Base-by-base conservation (phyloP, 2,113 vertebrate species). In the Capra hircus region DNA sequence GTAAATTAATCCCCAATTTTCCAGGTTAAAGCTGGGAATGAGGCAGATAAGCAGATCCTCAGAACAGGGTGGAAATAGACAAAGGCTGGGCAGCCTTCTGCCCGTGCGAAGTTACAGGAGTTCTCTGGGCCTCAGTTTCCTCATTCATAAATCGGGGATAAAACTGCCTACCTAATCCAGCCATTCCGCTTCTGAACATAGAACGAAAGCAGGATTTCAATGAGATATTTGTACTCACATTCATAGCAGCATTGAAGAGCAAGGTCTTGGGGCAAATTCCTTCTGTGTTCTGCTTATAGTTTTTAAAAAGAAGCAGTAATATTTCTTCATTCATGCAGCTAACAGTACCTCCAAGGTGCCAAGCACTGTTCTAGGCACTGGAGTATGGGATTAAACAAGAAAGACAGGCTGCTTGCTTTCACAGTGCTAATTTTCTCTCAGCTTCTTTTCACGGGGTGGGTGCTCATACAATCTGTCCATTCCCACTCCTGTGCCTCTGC, bases 1-100 rank as follows among this genome's bases (percentile, higher is more conserved):
- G 85, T 48, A 74, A 91, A 84, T 43, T 94, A 97, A 97, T 96
- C 95, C 95, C 48, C 52, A 94, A 91, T 97, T 97, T 96, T 98
- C 95, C 94, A 88, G 95, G 52, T 90, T 94, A 88, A 97, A 96
- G 43, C 93, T 95, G 91, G 48, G 30, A 95, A 55, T 71, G 53
- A 84, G 28, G 1, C 40, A 87, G 74, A 50, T 78, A 90, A 95
- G 71, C 81, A 52, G 19, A 74, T 55, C 85, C 19, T 82, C 57
- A 80, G 62, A 80, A 71, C 9, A 12, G 57, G 30, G 3, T 80
- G 5, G 21, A 88, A 95, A 77, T 9, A 11, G 36, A 25, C 64
- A 21, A 2, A 86, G 36, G 52, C 33, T 27, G 60, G 30, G 19
- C 23, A 15, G n/a, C 33, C n/a, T 67, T 33, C 50, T 21, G 62